Evolutionary conservation across 2,113 vertebrate genomes (phyloP).

Genomic region (Hippopotamus amphibius): DNA sequence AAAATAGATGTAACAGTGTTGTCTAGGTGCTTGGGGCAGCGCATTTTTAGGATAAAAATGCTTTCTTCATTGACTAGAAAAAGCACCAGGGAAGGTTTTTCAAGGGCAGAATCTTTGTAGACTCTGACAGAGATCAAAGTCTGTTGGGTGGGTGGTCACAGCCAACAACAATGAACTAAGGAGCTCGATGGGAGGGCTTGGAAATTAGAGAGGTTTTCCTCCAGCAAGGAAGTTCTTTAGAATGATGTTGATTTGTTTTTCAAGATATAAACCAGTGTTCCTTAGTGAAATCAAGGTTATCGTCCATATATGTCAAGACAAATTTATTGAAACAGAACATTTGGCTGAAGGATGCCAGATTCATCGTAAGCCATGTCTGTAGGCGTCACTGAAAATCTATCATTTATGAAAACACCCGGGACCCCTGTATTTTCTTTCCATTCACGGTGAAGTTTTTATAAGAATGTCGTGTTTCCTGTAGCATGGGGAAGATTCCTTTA

Average conservation of each 20-base stretch:
- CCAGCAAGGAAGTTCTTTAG: not conserved
- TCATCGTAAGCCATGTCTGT: not conserved
- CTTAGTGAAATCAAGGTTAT: constrained; percentile 63
- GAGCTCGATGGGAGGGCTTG: constrained; percentile 6
- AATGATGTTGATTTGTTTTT: constrained; percentile 58
- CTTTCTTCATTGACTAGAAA: constrained; percentile 11
- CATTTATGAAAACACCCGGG: not conserved
- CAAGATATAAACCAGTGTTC: constrained; percentile 23
- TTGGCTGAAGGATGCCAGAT: not conserved
- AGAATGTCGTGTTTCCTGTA: not conserved
- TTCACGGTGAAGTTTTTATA: not conserved
- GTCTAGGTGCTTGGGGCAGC: constrained; percentile 37
- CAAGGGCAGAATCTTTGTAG: constrained; percentile 61
- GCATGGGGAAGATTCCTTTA: not conserved
- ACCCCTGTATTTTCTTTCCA: fast-evolving
- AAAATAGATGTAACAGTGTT: constrained; percentile 57
- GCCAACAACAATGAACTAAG: not conserved
- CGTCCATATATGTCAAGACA: not conserved
- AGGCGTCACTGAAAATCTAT: not conserved
- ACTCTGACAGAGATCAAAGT: constrained; percentile 23
- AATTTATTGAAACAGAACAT: not conserved
- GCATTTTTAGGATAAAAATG: not conserved
- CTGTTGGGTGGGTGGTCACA: not conserved
- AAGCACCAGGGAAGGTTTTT: constrained; percentile 54
- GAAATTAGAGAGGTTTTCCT: constrained; percentile 61